Evolutionary conservation across 2,113 vertebrate species (phyloP).

Genomic region (Paradoxurus hermaphroditus): DNA sequence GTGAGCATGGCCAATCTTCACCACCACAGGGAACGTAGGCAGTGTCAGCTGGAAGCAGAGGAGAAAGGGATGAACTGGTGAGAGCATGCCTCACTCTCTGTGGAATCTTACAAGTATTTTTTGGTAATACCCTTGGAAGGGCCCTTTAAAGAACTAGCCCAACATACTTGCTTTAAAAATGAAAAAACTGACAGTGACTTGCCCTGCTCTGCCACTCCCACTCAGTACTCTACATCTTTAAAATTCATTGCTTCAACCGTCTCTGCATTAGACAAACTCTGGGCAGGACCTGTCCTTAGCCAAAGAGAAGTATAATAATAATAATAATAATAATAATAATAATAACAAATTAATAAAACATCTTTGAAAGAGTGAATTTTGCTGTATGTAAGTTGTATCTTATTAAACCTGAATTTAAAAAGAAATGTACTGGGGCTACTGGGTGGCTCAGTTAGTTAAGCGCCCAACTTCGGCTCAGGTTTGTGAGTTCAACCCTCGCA

Average conservation of each 20-base stretch:
- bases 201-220: neutral
- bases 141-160: neutral
- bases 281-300: neutral
- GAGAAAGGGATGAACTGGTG: constrained; percentile 48
- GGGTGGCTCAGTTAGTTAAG: no score
- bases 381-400: neutral
- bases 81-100: neutral
- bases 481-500: no score
- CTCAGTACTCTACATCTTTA: neutral
- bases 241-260: neutral
- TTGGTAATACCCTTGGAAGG: neutral
- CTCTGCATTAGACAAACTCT: neutral
- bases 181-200: neutral
- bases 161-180: neutral
- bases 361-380: neutral
- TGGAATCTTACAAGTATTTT: neutral
- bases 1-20: constrained; percentile 99
- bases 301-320: neutral
- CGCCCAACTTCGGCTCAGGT: no score
- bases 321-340: no score
- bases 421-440: neutral
- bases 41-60: constrained; percentile 91
- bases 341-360: no score
- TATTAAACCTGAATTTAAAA: neutral
- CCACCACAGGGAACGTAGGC: constrained; percentile 96